Evolutionary conservation across 2,797 vertebrate species (phyloP), one percentile per base, ranked within the genome.

Genomic region (Anisognathus igniventris): DNA sequence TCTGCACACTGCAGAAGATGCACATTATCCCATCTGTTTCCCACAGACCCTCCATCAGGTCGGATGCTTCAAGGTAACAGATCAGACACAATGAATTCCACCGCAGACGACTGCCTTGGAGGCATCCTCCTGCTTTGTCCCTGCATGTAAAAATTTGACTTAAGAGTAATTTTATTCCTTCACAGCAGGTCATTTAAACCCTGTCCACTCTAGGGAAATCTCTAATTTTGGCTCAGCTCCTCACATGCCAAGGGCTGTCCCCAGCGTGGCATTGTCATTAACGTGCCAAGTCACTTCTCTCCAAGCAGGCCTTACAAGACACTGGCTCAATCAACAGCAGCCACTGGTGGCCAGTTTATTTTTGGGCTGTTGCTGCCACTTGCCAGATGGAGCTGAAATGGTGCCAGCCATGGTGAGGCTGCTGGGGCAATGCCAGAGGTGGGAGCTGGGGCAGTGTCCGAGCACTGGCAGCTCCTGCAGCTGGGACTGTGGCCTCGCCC

Each of bases 21-120:
- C 37, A 3, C 24, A 56, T 92, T 79, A 79, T 54, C 90, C 91
- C 93, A 91, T 92, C 84, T 88, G 95, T 74, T 83, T 93, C 73
- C 58, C 82, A 61, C 89, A 92, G 67, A 27, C 35, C 28, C n/a
- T 67, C 72, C 58, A 45, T 86, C 88, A 84, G 76, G 75, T 76
- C 7, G 5, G 33, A 60, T 45, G 71, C 60, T 73, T 92, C 89
- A 90, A 93, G 65, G 93, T 92, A 90, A 77, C 5, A 2, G 51
- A 80, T 80, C 60, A 71, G 72, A 75, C 18, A 7, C 62, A 24
- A 73, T 61, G 53, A 86, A 89, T 93, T 91, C 53, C n/a, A 23
- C 31, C 1, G 57, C 70, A 83, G 66, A 75, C 1, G 0, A 56
- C 60, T 81, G 90, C 87, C 91, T 83, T 31, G 35, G 62, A 88